These are phyloP conservation scores for Gallinago undulata DNA, from an alignment of 2,113 vertebrate genomes.

Conservation along the genomic window DNA sequence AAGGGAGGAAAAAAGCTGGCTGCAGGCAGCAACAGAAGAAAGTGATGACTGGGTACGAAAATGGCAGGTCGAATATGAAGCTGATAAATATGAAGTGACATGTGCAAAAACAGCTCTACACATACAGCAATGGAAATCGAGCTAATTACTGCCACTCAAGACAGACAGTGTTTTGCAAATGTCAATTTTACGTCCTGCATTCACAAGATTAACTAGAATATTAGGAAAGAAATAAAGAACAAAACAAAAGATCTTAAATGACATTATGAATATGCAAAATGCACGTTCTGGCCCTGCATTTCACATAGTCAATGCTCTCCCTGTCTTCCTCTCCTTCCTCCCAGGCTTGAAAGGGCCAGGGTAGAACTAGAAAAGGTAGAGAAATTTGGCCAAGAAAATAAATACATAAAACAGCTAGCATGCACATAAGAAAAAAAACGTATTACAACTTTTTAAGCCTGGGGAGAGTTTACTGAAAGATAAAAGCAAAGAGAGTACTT, in stretches of 20 bases:
- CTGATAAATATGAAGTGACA: not conserved
- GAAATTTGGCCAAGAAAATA: not conserved
- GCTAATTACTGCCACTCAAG: not conserved
- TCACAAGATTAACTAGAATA: not conserved
- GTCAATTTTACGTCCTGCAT: not conserved
- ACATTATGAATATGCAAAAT: not conserved
- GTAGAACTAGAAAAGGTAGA: not conserved
- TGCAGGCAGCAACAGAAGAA: not conserved
- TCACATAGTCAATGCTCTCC: not conserved
- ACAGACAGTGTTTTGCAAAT: not conserved
- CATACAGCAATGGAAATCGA: not conserved
- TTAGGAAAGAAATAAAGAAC: not conserved
- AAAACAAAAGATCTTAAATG: not conserved
- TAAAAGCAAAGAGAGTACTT: not conserved
- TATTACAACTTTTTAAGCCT: not conserved
- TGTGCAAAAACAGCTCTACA: not conserved
- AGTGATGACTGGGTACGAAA: not conserved
- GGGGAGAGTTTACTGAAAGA: not conserved
- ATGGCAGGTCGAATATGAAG: not conserved
- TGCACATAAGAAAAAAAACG: not conserved
- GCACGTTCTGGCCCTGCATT: not conserved
- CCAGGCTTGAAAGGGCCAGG: not conserved
- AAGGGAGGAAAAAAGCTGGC: not conserved
- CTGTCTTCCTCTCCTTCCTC: not conserved
- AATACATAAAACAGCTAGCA: not conserved